Evolutionary conservation across 2,797 vertebrate genomes (phyloP).

Genomic region (Sternotherus odoratus): DNA sequence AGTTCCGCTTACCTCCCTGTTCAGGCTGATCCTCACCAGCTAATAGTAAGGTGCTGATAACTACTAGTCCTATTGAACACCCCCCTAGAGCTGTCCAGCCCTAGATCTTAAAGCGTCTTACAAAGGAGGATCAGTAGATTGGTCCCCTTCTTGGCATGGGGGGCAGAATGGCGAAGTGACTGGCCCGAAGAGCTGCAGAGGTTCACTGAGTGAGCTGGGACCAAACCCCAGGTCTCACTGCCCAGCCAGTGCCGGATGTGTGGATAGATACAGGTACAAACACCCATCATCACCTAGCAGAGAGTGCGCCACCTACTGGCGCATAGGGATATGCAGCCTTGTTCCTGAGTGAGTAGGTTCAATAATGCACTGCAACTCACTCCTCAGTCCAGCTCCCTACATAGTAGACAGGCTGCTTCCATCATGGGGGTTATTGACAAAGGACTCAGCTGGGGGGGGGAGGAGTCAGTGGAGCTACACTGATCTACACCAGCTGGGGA

Average conservation of each 20-base stretch:
- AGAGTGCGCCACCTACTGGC: background rate
- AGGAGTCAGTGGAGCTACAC: background rate
- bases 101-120: accelerated
- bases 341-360: background rate
- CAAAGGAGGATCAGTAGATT: background rate
- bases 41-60: background rate
- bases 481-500: background rate
- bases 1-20: background rate
- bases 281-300: accelerated
- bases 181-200: background rate
- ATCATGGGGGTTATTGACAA: background rate
- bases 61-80: background rate
- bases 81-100: background rate
- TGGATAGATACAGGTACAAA: background rate
- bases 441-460: background rate
- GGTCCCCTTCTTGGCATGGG: background rate
- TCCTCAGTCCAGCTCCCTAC: background rate
- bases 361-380: background rate
- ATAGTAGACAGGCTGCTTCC: background rate
- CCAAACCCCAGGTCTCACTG: background rate
- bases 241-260: background rate
- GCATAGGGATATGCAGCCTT: background rate
- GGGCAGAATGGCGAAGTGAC: background rate
- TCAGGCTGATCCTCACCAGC: background rate
- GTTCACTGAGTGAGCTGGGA: accelerated